Evolutionary conservation across 2,888 invertebrate genomes (phyloP).

Genomic region (Parasteatoda lunata): DNA sequence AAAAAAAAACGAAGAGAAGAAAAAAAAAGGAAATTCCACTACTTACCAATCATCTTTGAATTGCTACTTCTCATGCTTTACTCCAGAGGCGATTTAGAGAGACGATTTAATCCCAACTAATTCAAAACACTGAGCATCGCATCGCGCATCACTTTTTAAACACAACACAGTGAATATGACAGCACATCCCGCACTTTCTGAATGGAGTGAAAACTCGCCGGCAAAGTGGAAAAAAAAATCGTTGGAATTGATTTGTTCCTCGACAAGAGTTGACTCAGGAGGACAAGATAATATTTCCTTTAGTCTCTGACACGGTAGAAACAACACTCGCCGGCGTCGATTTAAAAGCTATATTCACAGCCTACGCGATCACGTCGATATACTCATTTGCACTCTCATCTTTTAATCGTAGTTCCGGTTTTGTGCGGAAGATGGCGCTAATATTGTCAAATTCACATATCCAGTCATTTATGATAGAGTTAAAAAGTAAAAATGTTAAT

Average conservation of each 20-base stretch:
- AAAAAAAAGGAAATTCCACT: too few species aligned
- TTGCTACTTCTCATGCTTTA: slow-evolving; percentile 1
- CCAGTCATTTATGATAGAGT: too few species aligned
- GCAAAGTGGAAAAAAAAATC: background rate
- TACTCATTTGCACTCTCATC: background rate
- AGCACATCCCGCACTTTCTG: background rate
- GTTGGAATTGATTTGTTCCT: background rate
- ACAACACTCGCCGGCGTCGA: background rate
- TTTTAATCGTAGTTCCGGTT: background rate
- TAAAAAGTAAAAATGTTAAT: too few species aligned
- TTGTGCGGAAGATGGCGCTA: too few species aligned
- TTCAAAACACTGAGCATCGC: background rate
- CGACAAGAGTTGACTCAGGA: background rate
- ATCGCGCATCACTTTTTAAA: background rate
- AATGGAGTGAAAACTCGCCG: background rate
- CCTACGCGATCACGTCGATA: background rate
- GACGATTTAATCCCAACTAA: background rate
- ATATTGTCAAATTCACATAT: too few species aligned
- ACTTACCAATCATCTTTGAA: slow-evolving; percentile 2
- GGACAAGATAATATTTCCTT: too few species aligned
- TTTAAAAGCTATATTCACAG: background rate
- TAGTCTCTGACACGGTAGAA: background rate
- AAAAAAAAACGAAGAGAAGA: too few species aligned
- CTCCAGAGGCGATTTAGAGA: background rate
- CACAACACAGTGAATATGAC: background rate